Conservation (phyloP, 2,797 vertebrate species). For the Chaenodraco wilsoni region DNA sequence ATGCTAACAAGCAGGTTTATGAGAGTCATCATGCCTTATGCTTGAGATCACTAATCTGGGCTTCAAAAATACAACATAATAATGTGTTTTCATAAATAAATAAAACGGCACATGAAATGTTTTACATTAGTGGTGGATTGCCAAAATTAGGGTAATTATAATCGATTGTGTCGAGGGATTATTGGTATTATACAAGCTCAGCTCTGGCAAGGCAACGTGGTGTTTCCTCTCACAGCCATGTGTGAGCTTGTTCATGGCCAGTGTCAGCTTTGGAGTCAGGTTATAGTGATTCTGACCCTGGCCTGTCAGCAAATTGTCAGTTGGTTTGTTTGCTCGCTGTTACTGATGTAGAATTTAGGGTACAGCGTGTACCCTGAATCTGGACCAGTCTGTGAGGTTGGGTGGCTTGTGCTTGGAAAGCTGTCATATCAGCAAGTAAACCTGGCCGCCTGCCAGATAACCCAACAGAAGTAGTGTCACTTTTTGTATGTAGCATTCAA, state of each 20-base stretch:
- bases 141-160: background rate
- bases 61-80: rapidly evolving
- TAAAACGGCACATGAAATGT: rapidly evolving
- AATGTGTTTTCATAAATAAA: background rate
- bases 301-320: slow-evolving; percentile 3
- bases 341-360: slow-evolving; percentile 27
- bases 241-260: slow-evolving; percentile 20
- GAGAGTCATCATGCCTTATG: slow-evolving; percentile 35
- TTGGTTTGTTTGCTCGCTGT: slow-evolving; percentile 35
- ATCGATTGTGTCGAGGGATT: background rate
- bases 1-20: slow-evolving; percentile 35
- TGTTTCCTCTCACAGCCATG: slow-evolving; percentile 45
- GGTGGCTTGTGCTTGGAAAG: slow-evolving; percentile 43
- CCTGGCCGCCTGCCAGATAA: slow-evolving; percentile 37
- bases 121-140: background rate
- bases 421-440: slow-evolving; percentile 55
- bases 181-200: background rate
- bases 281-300: background rate
- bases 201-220: slow-evolving; percentile 76
- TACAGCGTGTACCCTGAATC: slow-evolving; percentile 32
- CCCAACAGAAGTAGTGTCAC: background rate
- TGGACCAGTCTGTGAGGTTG: slow-evolving; percentile 16
- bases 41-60: background rate
- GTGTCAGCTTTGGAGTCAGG: slow-evolving; percentile 3
- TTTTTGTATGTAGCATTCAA: slow-evolving; percentile 9